Conservation (phyloP, 2,888 invertebrate genomes). For the Chironomus tentans region DNA sequence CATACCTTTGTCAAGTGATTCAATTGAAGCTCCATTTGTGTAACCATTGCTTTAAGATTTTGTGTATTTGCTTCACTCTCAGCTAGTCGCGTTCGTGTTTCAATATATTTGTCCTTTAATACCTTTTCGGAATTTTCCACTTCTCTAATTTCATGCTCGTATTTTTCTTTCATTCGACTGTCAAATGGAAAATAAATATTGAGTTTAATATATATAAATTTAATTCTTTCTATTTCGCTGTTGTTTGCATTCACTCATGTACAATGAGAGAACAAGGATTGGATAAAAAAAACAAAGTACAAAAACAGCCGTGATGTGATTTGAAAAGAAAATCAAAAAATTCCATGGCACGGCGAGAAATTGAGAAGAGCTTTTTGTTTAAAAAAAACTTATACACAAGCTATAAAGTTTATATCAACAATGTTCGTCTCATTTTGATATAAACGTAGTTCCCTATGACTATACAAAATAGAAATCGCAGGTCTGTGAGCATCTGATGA, state of each 20-base stretch:
- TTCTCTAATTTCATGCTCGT: conserved; percentile 59
- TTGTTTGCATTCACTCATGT: too few species aligned
- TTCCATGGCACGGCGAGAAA: not conserved
- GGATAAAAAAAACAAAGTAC: not conserved
- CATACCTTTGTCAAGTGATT: conserved; percentile 53
- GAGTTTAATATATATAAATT: not conserved
- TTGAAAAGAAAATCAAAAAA: not conserved
- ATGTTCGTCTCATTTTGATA: too few species aligned
- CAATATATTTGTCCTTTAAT: conserved; percentile 55
- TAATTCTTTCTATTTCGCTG: too few species aligned
- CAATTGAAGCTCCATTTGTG: conserved; percentile 58
- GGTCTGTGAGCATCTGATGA: too few species aligned
- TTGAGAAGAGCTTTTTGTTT: not conserved
- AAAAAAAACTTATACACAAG: too few species aligned
- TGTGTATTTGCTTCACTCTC: conserved; percentile 55
- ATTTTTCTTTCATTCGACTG: conserved; percentile 67
- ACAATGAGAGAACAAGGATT: not conserved
- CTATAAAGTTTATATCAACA: too few species aligned
- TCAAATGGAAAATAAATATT: conserved; percentile 30
- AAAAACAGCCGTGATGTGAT: not conserved
- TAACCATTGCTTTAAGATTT: conserved; percentile 49
- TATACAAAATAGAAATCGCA: too few species aligned
- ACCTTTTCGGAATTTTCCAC: conserved; percentile 57
- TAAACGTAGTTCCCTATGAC: too few species aligned
- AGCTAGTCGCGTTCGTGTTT: conserved; percentile 54